Conservation (phyloP, 2,113 vertebrate species). For the Ahaetulla prasina region DNA sequence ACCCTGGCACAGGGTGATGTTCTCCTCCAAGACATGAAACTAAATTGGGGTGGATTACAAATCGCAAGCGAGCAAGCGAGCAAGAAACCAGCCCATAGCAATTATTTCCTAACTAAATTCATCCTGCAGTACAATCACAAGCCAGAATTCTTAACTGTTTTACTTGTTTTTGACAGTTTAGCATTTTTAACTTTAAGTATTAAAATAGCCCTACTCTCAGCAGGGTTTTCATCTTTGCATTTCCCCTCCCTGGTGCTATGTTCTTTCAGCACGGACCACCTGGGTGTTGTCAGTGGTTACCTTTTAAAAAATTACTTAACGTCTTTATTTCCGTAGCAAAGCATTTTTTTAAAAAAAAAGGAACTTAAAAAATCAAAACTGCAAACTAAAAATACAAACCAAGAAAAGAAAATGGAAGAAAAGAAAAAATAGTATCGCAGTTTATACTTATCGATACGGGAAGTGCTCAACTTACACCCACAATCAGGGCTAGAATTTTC, state of each 20-base stretch:
- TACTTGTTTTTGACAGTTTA: not conserved
- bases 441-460: not conserved
- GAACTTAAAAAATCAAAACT: not conserved
- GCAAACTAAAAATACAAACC: not conserved
- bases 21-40: not conserved
- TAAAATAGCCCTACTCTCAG: not conserved
- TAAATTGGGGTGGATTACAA: not conserved
- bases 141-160: not conserved
- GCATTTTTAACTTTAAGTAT: not conserved
- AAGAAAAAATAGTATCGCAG: not conserved
- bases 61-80: not conserved
- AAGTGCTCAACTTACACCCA: not conserved
- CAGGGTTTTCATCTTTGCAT: not conserved
- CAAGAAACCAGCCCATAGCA: not conserved
- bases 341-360: not conserved
- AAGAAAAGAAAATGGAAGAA: not conserved
- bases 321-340: not conserved
- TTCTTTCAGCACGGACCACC: not conserved
- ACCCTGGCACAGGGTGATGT: not conserved
- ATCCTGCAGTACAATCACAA: not conserved
- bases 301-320: not conserved
- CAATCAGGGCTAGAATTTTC: not conserved
- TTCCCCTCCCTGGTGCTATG: not conserved
- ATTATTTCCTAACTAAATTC: not conserved
- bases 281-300: not conserved